These are phyloP conservation scores for Antedon mediterranea DNA, from an alignment of 53 echinoderm and acorn worm species.

Conservation along the genomic window DNA sequence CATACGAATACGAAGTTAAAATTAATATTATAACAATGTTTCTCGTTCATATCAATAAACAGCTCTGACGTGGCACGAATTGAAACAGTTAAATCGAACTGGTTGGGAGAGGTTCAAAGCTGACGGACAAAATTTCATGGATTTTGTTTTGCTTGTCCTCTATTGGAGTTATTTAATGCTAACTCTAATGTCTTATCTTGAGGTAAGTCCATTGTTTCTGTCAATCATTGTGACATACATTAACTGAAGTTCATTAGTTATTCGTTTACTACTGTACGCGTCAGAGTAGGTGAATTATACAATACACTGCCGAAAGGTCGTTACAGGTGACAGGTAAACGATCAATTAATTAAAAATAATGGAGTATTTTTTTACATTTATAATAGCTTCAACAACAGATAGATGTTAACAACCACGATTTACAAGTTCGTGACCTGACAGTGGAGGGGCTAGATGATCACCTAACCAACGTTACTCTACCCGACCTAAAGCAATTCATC, in stretches of 20 bases:
- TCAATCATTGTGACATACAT: too few species aligned
- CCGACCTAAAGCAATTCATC: slow-evolving; percentile 19
- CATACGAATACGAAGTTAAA: too few species aligned
- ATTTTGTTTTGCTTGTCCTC: slow-evolving; percentile 54
- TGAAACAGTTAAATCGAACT: slow-evolving; percentile 39
- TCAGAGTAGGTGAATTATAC: too few species aligned
- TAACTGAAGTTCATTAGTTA: too few species aligned
- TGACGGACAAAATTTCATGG: slow-evolving; percentile 47
- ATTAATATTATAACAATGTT: too few species aligned
- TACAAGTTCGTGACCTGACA: slow-evolving; percentile 10
- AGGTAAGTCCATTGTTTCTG: slow-evolving; percentile 20
- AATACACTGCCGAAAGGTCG: not conserved
- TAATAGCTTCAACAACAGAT: not conserved
- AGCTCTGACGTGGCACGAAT: slow-evolving; percentile 80
- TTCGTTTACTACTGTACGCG: too few species aligned
- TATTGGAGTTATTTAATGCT: slow-evolving; percentile 64
- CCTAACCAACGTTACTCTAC: slow-evolving; percentile 19
- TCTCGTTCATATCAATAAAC: too few species aligned
- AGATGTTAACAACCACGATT: not conserved
- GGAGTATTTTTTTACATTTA: not conserved
- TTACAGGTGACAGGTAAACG: not conserved
- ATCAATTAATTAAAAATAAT: not conserved
- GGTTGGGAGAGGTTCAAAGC: slow-evolving; percentile 32
- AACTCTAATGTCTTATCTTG: slow-evolving; percentile 41
- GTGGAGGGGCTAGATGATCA: slow-evolving; percentile 7